These are phyloP conservation scores for Heloderma charlesbogerti DNA, from an alignment of 2,113 vertebrate species.

Conservation along the genomic window DNA sequence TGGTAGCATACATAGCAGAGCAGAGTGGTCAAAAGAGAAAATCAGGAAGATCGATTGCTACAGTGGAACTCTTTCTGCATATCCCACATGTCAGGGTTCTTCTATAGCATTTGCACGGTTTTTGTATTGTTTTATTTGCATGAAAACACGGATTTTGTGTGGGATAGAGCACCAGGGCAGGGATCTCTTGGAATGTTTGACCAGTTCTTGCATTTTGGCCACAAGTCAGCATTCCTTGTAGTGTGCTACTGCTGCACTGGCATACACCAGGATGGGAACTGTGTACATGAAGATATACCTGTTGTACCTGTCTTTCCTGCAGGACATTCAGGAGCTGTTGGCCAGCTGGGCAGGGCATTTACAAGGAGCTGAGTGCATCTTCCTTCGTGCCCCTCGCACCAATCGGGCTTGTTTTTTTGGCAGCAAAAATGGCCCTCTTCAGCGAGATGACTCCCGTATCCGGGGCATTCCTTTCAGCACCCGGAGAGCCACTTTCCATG, in stretches of 20 bases:
- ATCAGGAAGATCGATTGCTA: neutral
- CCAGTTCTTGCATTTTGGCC: neutral
- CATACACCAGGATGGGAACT: neutral
- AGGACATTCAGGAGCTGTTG: slow-evolving; percentile 94
- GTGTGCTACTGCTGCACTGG: neutral
- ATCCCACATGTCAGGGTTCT: neutral
- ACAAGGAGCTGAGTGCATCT: slow-evolving; percentile 83
- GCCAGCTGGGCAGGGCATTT: slow-evolving; percentile 84
- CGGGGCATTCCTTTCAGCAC: slow-evolving; percentile 87
- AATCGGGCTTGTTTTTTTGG: slow-evolving; percentile 85
- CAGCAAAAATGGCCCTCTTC: slow-evolving; percentile 78
- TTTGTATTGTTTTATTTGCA: neutral
- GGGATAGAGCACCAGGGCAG: neutral
- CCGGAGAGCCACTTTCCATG: slow-evolving; percentile 90
- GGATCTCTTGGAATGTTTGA: neutral
- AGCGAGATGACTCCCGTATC: slow-evolving; percentile 82
- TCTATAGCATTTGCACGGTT: neutral
- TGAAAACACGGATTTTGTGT: neutral
- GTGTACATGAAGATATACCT: neutral
- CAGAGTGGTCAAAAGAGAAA: neutral
- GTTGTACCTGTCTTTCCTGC: slow-evolving; percentile 30
- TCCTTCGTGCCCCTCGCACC: slow-evolving; percentile 85
- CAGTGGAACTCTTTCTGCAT: neutral
- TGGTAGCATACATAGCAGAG: neutral
- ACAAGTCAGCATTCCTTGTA: neutral